phyloP scores from a whole-genome alignment of 2,113 vertebrate species.

The Melierax canorus region DNA sequence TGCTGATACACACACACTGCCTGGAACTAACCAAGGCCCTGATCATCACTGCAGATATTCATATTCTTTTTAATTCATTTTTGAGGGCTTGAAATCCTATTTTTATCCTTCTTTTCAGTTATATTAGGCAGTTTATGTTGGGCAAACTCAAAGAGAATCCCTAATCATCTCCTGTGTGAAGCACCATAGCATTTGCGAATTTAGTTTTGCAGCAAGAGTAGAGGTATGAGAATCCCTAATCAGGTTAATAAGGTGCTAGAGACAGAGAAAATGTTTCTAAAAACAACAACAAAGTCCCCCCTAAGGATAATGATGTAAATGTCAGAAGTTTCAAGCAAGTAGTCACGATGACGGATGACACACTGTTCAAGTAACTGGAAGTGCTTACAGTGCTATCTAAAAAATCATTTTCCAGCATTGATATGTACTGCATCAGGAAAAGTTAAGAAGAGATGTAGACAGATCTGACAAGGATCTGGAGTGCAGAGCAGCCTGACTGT shows the following conservation, averaged over 20 bases:
- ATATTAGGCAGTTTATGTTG: background rate
- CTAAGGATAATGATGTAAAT: background rate
- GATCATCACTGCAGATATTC: background rate
- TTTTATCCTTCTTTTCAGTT: background rate
- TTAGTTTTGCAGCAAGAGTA: background rate
- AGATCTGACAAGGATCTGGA: background rate
- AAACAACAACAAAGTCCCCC: background rate
- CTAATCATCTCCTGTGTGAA: background rate
- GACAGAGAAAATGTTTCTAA: background rate
- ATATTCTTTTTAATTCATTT: background rate
- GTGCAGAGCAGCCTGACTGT: background rate
- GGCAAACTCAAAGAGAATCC: constrained; percentile 6
- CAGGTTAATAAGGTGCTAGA: background rate
- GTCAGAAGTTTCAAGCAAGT: background rate
- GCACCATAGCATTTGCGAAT: background rate
- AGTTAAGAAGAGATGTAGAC: background rate
- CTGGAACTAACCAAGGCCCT: background rate
- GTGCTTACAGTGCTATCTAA: background rate
- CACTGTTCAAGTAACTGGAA: background rate
- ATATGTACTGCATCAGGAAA: background rate
- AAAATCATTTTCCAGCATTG: background rate
- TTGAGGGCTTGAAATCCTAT: background rate
- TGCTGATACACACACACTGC: background rate
- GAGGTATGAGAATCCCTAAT: background rate
- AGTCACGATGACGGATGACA: background rate